Conservation (phyloP, 2,113 vertebrate genomes). For the Rattus rattus region DNA sequence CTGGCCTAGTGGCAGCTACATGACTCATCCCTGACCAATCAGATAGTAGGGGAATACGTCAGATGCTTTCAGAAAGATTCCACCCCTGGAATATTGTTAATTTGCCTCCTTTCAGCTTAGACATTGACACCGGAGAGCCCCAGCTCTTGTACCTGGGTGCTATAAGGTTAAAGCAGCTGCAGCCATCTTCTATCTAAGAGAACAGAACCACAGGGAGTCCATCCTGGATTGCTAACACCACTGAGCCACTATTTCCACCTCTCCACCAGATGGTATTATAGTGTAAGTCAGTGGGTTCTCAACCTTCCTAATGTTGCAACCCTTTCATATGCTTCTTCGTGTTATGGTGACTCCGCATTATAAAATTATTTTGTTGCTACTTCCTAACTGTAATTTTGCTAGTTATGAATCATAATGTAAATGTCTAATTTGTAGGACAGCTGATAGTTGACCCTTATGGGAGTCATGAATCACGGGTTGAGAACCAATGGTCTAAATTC, state of each 20-base stretch:
- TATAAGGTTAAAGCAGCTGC: neutral
- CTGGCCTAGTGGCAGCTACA: neutral
- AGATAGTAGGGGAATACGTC: neutral
- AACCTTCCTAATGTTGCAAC: neutral
- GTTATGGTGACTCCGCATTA: neutral
- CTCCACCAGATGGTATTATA: neutral
- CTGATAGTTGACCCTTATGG: neutral
- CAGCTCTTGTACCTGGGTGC: too few relatives aligned
- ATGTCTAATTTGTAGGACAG: neutral
- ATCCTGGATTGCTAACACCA: neutral
- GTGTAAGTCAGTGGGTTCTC: neutral
- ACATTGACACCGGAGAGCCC: neutral
- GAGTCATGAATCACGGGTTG: neutral
- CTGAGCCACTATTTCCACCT: neutral
- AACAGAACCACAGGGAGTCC: neutral
- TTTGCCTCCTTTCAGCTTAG: neutral
- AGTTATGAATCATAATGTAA: neutral
- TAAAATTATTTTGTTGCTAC: neutral
- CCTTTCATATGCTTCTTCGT: neutral
- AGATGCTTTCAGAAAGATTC: neutral
- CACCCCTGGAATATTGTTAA: neutral
- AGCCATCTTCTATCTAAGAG: neutral
- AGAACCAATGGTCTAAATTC: neutral
- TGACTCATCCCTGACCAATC: neutral
- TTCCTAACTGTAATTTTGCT: neutral